Conservation (phyloP, 2,888 invertebrate species). For the Drosophila anceps region DNA sequence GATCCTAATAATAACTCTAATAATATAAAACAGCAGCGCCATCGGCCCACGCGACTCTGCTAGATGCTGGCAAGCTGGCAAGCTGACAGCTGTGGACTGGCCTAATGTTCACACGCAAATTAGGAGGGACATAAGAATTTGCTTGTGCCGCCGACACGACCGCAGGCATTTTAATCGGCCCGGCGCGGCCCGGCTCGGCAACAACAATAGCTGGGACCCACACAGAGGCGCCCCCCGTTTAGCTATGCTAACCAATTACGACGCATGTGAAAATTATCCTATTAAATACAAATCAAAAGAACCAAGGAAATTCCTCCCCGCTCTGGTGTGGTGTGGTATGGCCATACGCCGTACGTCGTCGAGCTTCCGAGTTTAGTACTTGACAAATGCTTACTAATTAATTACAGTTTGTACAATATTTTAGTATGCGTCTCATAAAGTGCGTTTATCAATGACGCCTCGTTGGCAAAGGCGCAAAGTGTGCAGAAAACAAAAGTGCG, state of each 20-base stretch:
- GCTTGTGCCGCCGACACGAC: conserved; percentile 51
- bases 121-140: conserved; percentile 81
- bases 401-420: conserved; percentile 86
- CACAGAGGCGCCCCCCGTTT: conserved; percentile 28
- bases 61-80: conserved; percentile 11
- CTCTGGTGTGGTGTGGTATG: neutral
- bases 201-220: conserved; percentile 26
- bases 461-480: conserved; percentile 43
- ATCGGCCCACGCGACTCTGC: conserved; percentile 57
- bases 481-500: conserved; percentile 80
- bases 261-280: conserved; percentile 83
- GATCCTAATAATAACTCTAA: conserved; percentile 80
- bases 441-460: conserved; percentile 73
- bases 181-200: conserved; percentile 46
- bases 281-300: conserved; percentile 77
- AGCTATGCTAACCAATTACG: conserved; percentile 72
- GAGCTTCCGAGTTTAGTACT: conserved; percentile 78
- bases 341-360: neutral
- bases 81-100: conserved; percentile 29
- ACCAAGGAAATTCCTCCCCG: conserved; percentile 52
- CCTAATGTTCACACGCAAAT: conserved; percentile 80
- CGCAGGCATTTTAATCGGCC: conserved; percentile 69
- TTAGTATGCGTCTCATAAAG: conserved; percentile 83
- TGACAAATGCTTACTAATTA: conserved; percentile 86
- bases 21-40: conserved; percentile 74